A percentile compares a stretch with the other conserved stretches of the same genome.
Evolutionary conservation across 2,113 vertebrate species (phyloP).

Genomic region (Myotis yumanensis): DNA sequence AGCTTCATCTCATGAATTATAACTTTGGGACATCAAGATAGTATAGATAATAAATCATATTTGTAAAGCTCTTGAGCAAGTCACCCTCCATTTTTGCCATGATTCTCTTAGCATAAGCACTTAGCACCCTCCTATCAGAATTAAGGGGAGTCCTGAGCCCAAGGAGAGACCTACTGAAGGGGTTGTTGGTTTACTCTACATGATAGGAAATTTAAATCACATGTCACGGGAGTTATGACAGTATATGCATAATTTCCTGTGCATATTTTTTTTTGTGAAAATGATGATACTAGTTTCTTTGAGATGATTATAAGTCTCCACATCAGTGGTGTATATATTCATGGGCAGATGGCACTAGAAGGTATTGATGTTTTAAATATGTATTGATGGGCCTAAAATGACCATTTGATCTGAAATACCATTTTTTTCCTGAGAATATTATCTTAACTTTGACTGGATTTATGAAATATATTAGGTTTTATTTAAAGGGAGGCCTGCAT

Average conservation of each 20-base stretch:
- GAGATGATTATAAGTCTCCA: neutral
- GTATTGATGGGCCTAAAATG: neutral
- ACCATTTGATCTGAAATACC: neutral
- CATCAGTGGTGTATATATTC: neutral
- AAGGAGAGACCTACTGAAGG: neutral
- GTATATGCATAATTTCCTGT: neutral
- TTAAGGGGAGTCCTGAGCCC: neutral
- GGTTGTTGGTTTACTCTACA: neutral
- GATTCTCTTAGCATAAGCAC: neutral
- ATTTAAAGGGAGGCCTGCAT: neutral
- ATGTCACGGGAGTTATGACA: neutral
- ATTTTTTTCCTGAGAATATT: neutral
- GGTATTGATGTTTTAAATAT: neutral
- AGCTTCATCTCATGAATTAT: neutral
- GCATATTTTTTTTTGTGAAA: neutral
- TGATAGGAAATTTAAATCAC: neutral
- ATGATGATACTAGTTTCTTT: neutral
- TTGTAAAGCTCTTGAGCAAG: neutral
- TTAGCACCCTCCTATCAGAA: neutral
- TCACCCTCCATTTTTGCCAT: neutral
- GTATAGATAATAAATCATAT: neutral
- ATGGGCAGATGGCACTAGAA: neutral
- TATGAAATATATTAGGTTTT: neutral
- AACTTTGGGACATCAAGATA: neutral
- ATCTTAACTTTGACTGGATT: neutral